Evolutionary conservation across 2,888 invertebrate species (phyloP), one percentile per base, ranked within the genome.

Genomic region (Polyommatus icarus): DNA sequence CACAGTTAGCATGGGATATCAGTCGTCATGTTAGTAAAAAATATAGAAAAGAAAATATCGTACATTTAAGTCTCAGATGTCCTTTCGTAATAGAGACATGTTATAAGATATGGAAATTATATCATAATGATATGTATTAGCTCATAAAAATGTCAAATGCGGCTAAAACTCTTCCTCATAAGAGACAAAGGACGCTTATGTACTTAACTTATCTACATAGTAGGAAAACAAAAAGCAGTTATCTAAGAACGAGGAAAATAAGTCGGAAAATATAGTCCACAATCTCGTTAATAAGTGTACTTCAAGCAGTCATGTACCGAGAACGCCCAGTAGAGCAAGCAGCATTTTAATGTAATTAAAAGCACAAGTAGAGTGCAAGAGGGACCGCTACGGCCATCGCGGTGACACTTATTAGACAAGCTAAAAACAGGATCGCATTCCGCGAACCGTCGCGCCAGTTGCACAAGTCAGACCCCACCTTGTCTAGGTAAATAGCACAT

Each of bases 321-420:
- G 77, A 77, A 75, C 76, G 80, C 78, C 61, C 20, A 71, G 54
- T 76, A 76, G 76, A 76, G 72, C 59, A 75, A 76, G 72, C 59
- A 71, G 76, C 76, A 46, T 79, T 79, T 78, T 76, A 79, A 83
- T 81, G 85, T 86, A 91, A 93, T 93, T 93, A 93, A 90, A 90
- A 88, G 85, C 85, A 85, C 88, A 93, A 93, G 88, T 92, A 89
- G 92, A 91, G 89, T 92, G 90, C 88, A 90, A 87, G 87, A 84
- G 83, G 83, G 82, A 87, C 91, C 91, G 91, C 90, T 91, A 90
- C 79, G 79, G 84, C 73, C 81, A 32, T 3, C 83, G 79, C 83
- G 87, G 91, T 91, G 92, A 90, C 91, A 92, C 90, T 90, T 91
- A 87, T 82, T 87, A 88, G 90, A 85, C 90, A 85, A 86, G 87